Percentiles rank a stretch among this genome's conserved stretches.
Evolutionary conservation across 1,140 invertebrate species (phyloP).

Genomic region (Drosophila kikkawai): DNA sequence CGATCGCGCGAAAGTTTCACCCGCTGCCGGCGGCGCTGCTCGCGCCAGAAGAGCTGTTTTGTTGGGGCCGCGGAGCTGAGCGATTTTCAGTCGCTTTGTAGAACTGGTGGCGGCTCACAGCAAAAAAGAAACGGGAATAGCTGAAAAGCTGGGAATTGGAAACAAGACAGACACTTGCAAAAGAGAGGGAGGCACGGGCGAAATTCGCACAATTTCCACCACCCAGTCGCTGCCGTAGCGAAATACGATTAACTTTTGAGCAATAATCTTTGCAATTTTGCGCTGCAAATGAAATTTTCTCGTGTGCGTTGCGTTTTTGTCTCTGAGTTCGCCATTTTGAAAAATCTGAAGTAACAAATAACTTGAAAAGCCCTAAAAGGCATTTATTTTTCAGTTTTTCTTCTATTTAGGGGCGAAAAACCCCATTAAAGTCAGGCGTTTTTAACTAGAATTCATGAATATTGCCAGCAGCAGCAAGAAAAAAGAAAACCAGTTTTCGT

Average conservation of each 20-base stretch:
- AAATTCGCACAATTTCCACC: slow-evolving; percentile 12
- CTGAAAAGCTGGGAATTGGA: slow-evolving; percentile 26
- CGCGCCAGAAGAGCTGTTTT: slow-evolving; percentile 45
- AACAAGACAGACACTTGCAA: not conserved
- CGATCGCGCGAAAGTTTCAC: slow-evolving; percentile 75
- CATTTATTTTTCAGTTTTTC: slow-evolving; percentile 20
- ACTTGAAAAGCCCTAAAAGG: not conserved
- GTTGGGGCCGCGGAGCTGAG: slow-evolving; percentile 47
- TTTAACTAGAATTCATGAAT: slow-evolving; percentile 70
- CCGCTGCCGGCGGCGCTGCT: slow-evolving; percentile 26
- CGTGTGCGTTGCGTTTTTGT: slow-evolving; percentile 1
- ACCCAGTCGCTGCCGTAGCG: slow-evolving; percentile 3
- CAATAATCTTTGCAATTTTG: slow-evolving; percentile 5
- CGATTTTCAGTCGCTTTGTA: slow-evolving; percentile 70
- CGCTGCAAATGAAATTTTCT: slow-evolving; percentile 1
- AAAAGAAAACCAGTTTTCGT: slow-evolving; percentile 67
- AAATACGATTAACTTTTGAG: slow-evolving; percentile 5
- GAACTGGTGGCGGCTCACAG: slow-evolving; percentile 72
- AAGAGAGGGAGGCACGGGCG: slow-evolving; percentile 1
- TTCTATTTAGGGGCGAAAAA: slow-evolving; percentile 49
- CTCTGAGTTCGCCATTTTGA: slow-evolving; percentile 18
- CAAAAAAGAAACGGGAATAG: slow-evolving; percentile 23
- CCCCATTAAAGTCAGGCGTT: slow-evolving; percentile 63
- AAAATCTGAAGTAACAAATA: not conserved
- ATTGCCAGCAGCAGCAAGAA: slow-evolving; percentile 39